Evolutionary conservation across 2,888 invertebrate species (phyloP).

Genomic region (Phaedon cochleariae): DNA sequence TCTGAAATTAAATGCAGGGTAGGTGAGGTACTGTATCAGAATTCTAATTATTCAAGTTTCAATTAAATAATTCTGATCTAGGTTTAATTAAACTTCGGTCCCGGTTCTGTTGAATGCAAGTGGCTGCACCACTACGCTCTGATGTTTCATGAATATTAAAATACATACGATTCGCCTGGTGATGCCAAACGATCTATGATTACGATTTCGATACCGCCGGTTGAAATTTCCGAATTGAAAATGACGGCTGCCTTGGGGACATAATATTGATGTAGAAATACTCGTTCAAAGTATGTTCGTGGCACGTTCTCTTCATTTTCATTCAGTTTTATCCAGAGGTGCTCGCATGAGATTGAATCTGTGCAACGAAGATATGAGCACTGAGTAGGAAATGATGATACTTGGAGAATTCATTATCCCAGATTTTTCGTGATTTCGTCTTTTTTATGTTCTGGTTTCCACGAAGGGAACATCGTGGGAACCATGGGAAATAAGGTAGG

Average conservation of each 20-base stretch:
- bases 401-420: too few relatives aligned
- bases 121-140: conserved; percentile 10
- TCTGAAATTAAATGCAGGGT: background rate
- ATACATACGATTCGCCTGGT: conserved; percentile 21
- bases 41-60: conserved; percentile 40
- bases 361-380: too few relatives aligned
- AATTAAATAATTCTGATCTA: conserved; percentile 42
- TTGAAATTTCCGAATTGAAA: conserved; percentile 31
- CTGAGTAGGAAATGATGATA: too few relatives aligned
- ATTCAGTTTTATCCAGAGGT: too few relatives aligned
- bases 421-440: too few relatives aligned
- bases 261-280: background rate
- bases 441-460: too few relatives aligned
- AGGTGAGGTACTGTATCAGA: too few relatives aligned
- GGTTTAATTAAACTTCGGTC: conserved; percentile 41
- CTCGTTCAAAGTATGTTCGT: too few relatives aligned
- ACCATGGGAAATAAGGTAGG: too few relatives aligned
- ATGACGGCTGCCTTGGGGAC: conserved; percentile 7
- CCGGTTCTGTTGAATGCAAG: conserved; percentile 33
- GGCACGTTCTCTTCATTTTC: too few relatives aligned
- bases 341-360: too few relatives aligned
- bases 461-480: too few relatives aligned
- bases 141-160: conserved; percentile 33
- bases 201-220: conserved; percentile 28
- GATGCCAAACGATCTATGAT: conserved; percentile 33